Evolutionary conservation across 2,113 vertebrate genomes (phyloP), one percentile per base, ranked within the genome.

Genomic region (Peucedramus taeniatus): DNA sequence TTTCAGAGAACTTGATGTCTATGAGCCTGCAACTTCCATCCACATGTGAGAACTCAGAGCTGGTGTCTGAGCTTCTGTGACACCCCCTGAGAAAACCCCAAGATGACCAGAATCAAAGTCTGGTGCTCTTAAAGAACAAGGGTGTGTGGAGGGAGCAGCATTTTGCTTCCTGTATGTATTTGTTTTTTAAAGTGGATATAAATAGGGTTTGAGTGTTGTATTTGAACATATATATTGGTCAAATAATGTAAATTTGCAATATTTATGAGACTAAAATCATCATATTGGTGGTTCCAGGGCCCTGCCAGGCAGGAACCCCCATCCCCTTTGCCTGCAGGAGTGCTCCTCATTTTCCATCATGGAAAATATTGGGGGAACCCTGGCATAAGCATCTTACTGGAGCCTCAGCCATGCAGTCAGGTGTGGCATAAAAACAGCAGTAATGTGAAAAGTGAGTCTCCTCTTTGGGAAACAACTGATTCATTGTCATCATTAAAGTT

Each of bases 101-200:
- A 22, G 51, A n/a, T 0, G 1, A 51, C 18, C n/a, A 75, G 59
- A 77, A 83, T 31, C 28, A 24, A 35, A 15, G 3, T 37, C 28
- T 65, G 37, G 39, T 76, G 40, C 31, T 63, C 44, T 90, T 59
- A 47, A 53, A 83, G 66, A 74, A 28, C 3, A 24, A 57, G 9
- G 5, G 9, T 24, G 27, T 12, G 15, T 26, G 42, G 20, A 49
- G 9, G n/a, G 50, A 86, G 31, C 28, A 57, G 15, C 0, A 0
- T 57, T 72, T 83, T 0, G 0, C 6, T 57, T 53, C 31, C 10
- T 21, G 10, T 42, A 9, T 2, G 5, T 26, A 9, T 60, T 30
- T 42, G 14, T 47, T 24, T 90, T 88, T 80, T 33, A 2, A 75
- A 79, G 20, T 22, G 24, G 9, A n/a, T 87, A 60, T 51, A 2